Base-by-base conservation (phyloP, 2,113 vertebrate genomes). In the Pedetes capensis region DNA sequence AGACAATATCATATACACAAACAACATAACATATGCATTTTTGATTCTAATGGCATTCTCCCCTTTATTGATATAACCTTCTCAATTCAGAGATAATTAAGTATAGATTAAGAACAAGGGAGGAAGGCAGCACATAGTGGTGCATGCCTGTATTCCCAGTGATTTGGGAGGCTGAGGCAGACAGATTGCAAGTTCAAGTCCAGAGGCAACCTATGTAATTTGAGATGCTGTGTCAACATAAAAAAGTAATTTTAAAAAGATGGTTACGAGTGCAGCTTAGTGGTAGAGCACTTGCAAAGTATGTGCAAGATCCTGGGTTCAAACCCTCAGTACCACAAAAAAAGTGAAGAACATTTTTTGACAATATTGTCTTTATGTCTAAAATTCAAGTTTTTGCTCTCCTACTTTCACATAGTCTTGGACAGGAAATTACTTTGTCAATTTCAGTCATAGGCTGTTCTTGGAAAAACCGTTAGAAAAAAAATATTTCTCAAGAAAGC, bases 401-500 rank as follows among this genome's bases (percentile, higher is more conserved):
- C 27, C 25, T 57, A 57, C 12, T 81, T 92, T 69, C 89, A 84
- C 39, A 86, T 94, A 53, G 16, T 6, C 66, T 55, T 49, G n/a
- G 6, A 9, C n/a, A 72, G 7, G 44, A 82, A 79, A 63, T 78
- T 3, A 84, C 7, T 69, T 94, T 59, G 85, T 89, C 71, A 91
- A 37, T 72, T 29, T 86, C 23, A 34, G 13, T 78, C 63, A 71
- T 80, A 61, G 29, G 80, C 37, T 78, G 42, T 91, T 69, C 27
- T 76, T 71, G 51, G 49, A 81, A 88, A 42, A 80, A 82, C 8
- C 44, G 59, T 76, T 64, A 55, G 25, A 91, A 95, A 90, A 96
- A 85, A 63, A 23, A 69, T 13, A 69, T n/a, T 91, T 96, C 53
- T 93, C 68, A 72, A 71, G 72, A 95, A 96, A 95, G 39, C 53